phyloP scores from a whole-genome alignment of 2,113 vertebrate genomes.

The Furnarius figulus region DNA sequence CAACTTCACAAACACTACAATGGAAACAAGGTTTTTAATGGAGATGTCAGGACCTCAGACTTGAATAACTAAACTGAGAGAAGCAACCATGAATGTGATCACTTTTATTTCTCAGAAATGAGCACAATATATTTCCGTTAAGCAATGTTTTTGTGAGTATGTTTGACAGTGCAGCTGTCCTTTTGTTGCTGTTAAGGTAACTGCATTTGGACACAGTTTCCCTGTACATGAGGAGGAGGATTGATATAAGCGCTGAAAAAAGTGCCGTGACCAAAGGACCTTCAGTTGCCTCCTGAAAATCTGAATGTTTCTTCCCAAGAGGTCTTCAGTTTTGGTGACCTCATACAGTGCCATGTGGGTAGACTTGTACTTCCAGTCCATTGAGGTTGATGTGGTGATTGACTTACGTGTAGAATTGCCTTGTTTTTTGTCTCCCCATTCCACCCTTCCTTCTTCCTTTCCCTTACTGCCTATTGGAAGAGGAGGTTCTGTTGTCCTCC shows the following conservation, averaged over 20 bases:
- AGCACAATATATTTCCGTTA: neutral
- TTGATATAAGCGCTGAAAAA: neutral
- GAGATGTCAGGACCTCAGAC: neutral
- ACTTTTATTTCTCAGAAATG: neutral
- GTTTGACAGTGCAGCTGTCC: neutral
- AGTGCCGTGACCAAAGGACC: neutral
- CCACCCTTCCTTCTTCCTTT: neutral
- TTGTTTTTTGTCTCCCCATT: neutral
- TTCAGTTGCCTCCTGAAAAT: fast-evolving
- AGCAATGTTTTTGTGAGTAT: neutral
- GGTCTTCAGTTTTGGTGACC: neutral
- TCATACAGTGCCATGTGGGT: neutral
- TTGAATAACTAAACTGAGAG: neutral
- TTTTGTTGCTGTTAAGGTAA: neutral
- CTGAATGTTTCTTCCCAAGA: neutral
- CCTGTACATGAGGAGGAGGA: neutral
- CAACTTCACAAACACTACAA: constrained; percentile 31
- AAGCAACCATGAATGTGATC: neutral
- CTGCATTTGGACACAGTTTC: neutral
- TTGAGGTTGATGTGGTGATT: neutral
- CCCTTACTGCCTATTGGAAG: neutral
- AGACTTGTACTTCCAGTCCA: neutral
- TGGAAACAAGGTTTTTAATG: neutral
- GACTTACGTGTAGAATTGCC: neutral
- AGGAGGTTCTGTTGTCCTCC: neutral